Evolutionary conservation across 2,113 vertebrate genomes (phyloP).

Genomic region (Chaetura pelagica): DNA sequence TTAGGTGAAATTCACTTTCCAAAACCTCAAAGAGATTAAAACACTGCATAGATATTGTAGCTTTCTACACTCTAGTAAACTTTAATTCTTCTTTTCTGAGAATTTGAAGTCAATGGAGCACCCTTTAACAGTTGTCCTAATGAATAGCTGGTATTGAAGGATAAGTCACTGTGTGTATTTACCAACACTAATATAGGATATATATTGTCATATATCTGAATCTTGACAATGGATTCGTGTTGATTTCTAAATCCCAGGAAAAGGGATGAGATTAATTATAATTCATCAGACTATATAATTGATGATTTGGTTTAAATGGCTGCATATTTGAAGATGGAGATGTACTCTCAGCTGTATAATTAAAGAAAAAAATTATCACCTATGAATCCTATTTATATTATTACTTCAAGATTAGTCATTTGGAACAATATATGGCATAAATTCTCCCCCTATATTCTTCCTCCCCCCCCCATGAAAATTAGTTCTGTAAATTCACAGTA

Average conservation of each 20-base stretch:
- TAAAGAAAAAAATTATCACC: not conserved
- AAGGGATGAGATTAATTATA: not conserved
- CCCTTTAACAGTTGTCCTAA: not conserved
- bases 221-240: not conserved
- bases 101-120: not conserved
- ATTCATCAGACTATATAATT: not conserved
- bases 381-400: not conserved
- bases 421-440: not conserved
- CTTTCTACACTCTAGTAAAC: conserved; percentile 3
- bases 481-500: not conserved
- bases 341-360: not conserved
- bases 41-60: not conserved
- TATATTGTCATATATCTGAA: not conserved
- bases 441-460: not conserved
- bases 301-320: not conserved
- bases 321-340: not conserved
- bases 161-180: not conserved
- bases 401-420: not conserved
- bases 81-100: conserved; percentile 8
- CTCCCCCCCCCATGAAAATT: not conserved
- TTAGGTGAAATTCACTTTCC: conserved; percentile 32
- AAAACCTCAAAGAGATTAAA: conserved; percentile 52
- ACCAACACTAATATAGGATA: not conserved
- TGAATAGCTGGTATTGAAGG: not conserved
- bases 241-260: not conserved